Conservation (phyloP, 2,888 invertebrate genomes). For the Norana najaformis region DNA sequence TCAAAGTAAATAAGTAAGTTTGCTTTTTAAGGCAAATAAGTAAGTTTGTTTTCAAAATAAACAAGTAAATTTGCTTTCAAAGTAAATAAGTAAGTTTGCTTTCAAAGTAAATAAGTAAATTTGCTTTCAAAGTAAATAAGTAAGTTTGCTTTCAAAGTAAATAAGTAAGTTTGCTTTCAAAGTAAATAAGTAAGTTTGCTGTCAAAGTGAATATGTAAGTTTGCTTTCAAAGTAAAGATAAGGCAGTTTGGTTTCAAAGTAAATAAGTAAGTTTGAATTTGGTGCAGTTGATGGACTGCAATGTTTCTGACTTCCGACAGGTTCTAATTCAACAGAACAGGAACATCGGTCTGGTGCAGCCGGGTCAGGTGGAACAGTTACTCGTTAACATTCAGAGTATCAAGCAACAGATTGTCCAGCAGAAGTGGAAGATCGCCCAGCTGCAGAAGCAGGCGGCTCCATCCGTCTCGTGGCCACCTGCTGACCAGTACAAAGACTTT, state of each 20-base stretch:
- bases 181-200: too few species aligned
- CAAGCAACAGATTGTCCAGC: slow-evolving; percentile 86
- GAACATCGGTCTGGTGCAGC: slow-evolving; percentile 38
- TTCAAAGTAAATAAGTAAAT: too few species aligned
- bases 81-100: too few species aligned
- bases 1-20: too few species aligned
- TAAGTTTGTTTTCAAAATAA: too few species aligned
- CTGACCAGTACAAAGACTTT: slow-evolving; percentile 52
- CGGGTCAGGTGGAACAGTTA: slow-evolving; percentile 70
- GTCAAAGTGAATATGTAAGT: too few species aligned
- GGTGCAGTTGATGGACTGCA: too few species aligned
- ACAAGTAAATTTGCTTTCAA: too few species aligned
- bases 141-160: too few species aligned
- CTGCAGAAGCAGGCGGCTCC: slow-evolving; percentile 68
- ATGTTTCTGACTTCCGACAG: neutral
- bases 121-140: too few species aligned
- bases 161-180: neutral
- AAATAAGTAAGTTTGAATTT: neutral
- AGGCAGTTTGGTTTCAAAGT: too few species aligned
- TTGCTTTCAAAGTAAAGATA: neutral
- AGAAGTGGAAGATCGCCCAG: slow-evolving; percentile 76
- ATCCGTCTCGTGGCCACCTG: slow-evolving; percentile 61
- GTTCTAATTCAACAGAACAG: slow-evolving; percentile 34
- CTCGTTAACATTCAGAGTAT: slow-evolving; percentile 87
- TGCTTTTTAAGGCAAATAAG: too few species aligned